Evolutionary conservation across 2,888 invertebrate genomes (phyloP).

Genomic region (Thereva nobilitata): DNA sequence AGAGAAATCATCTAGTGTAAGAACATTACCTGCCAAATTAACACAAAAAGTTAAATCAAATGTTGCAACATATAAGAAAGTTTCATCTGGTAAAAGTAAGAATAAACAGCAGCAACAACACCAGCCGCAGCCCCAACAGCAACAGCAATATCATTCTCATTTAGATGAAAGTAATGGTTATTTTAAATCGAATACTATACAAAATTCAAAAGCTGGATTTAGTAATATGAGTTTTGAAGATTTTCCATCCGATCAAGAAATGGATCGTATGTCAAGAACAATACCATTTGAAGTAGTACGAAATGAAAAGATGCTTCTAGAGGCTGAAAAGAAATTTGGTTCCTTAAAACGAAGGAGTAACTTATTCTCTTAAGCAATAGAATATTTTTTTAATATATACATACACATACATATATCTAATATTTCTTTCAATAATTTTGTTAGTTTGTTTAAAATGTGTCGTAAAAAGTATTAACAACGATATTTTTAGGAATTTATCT

Average conservation of each 20-base stretch:
- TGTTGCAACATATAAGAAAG: constrained; percentile 54
- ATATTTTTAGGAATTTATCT: constrained; percentile 22
- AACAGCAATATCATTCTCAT: constrained; percentile 47
- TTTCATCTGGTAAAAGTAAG: constrained; percentile 47
- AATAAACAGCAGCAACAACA: constrained; percentile 43
- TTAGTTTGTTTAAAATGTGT: constrained; percentile 25
- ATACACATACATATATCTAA: too few species aligned
- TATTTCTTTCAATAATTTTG: too few species aligned
- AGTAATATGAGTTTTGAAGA: constrained; percentile 78
- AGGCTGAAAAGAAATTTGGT: constrained; percentile 60
- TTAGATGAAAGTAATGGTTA: constrained; percentile 48
- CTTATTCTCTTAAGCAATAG: constrained; percentile 60
- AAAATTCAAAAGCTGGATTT: constrained; percentile 63
- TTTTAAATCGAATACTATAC: constrained; percentile 57
- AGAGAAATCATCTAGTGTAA: constrained; percentile 54
- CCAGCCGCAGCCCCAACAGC: not conserved
- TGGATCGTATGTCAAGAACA: constrained; percentile 54
- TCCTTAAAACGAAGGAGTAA: constrained; percentile 61
- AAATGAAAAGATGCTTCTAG: constrained; percentile 59
- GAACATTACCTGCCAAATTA: constrained; percentile 55
- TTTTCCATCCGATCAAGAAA: constrained; percentile 67
- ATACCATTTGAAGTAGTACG: constrained; percentile 69
- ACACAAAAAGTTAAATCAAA: constrained; percentile 55
- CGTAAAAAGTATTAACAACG: constrained; percentile 26
- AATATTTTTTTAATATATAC: not conserved